phyloP scores from a whole-genome alignment of 2,797 vertebrate genomes.

The Antrozous pallidus region DNA sequence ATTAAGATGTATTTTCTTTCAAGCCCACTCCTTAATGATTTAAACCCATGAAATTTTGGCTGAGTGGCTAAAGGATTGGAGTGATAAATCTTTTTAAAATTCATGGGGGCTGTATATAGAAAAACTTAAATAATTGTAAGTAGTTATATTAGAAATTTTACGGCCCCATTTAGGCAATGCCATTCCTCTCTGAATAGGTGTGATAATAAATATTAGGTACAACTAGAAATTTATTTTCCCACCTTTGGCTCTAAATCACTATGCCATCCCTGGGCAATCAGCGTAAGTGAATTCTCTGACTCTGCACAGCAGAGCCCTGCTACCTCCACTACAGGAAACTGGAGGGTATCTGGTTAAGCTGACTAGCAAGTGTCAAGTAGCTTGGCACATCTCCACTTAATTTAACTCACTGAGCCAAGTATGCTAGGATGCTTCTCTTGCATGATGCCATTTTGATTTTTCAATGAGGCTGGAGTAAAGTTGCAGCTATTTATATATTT shows the following conservation, averaged over 20 bases:
- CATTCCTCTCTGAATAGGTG: neutral
- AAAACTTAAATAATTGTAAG: slow-evolving; percentile 12
- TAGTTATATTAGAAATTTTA: neutral
- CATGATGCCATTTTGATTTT: slow-evolving; percentile 80
- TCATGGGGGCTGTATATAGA: neutral
- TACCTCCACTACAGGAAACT: slow-evolving; percentile 82
- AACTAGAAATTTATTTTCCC: slow-evolving; percentile 7
- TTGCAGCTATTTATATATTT: slow-evolving; percentile 81
- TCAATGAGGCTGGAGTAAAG: slow-evolving; percentile 79
- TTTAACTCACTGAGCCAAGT: slow-evolving; percentile 80
- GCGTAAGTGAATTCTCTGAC: slow-evolving; percentile 71
- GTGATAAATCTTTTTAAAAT: slow-evolving; percentile 1
- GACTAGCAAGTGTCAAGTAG: slow-evolving; percentile 82
- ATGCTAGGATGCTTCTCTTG: slow-evolving; percentile 75
- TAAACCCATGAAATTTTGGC: slow-evolving; percentile 7
- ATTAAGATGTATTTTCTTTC: neutral
- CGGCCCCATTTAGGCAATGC: neutral
- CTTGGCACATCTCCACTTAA: slow-evolving; percentile 80
- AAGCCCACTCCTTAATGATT: neutral
- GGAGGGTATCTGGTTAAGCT: slow-evolving; percentile 84
- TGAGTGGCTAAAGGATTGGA: neutral
- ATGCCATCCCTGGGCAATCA: slow-evolving; percentile 43
- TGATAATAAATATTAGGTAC: neutral
- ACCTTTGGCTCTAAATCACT: slow-evolving; percentile 1
- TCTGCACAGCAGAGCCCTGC: slow-evolving; percentile 69